These are phyloP conservation scores for Bufo bufo DNA, from an alignment of 2,113 vertebrate genomes.

Conservation along the genomic window DNA sequence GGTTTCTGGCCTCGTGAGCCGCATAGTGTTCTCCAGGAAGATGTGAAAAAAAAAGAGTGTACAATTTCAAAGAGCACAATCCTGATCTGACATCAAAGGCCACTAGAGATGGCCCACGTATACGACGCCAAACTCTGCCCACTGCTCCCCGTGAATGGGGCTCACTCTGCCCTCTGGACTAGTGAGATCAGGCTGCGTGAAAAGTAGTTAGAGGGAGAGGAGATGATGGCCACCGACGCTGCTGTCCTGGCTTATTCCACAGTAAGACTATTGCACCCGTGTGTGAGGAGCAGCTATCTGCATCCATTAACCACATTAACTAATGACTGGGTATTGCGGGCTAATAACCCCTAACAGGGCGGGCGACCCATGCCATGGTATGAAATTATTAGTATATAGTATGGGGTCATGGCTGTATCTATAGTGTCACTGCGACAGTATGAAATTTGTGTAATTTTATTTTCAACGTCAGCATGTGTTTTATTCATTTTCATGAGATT, in stretches of 20 bases:
- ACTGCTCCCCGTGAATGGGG: slow-evolving; percentile 44
- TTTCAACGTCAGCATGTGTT: not conserved
- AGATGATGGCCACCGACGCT: slow-evolving; percentile 26
- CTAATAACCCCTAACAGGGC: slow-evolving; percentile 6
- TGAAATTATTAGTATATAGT: too few species aligned
- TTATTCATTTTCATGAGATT: not conserved
- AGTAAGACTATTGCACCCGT: slow-evolving; percentile 42
- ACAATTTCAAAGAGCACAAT: slow-evolving; percentile 53
- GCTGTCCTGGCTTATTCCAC: slow-evolving; percentile 22
- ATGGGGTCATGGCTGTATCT: not conserved
- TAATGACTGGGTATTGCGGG: not conserved
- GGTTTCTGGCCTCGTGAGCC: slow-evolving; percentile 45
- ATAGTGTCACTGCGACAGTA: not conserved
- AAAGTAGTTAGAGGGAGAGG: slow-evolving; percentile 42
- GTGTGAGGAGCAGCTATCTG: not conserved
- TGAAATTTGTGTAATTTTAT: not conserved
- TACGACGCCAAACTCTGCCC: slow-evolving; percentile 51
- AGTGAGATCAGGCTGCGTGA: not conserved
- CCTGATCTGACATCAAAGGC: slow-evolving; percentile 55
- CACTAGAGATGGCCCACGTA: slow-evolving; percentile 26
- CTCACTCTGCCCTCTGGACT: not conserved
- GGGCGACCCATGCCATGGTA: not conserved
- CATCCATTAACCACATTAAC: slow-evolving; percentile 19
- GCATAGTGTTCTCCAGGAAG: slow-evolving; percentile 44
- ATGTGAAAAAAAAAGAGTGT: slow-evolving; percentile 44